Base-by-base conservation (phyloP, 1,140 invertebrate species). In the Drosophila punjabiensis region DNA sequence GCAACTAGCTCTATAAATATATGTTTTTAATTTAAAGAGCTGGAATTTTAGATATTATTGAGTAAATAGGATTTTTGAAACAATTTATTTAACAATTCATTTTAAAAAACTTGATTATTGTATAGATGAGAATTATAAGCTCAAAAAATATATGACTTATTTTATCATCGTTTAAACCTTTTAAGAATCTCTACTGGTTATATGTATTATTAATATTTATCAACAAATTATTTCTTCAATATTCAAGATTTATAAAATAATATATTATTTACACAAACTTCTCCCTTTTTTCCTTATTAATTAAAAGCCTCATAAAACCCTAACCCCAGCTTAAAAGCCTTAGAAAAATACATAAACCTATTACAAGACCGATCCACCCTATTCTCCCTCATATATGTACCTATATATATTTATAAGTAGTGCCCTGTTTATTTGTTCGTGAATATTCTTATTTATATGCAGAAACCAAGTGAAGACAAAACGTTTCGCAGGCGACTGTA, bases 391-490 rank as follows among this genome's bases (percentile, higher is more conserved):
- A 18, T 30, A n/a, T n/a, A n/a, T 30, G 32, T 43, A 43, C 33
- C 33, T 28, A 58, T 2, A 11, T n/a, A 61, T n/a, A 11, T n/a
- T 11, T 52, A 30, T 28, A 28, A 30, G 16, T 52, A 52, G 24
- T 30, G 24, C 35, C 30, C 32, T 62, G 37, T 63, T 48, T 83
- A 74, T 64, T 52, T 76, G 70, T 82, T n/a, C 76, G 78, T 68
- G 45, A 64, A 67, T 83, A 78, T 64, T 68, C 78, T 71, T 80
- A 84, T 87, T 86, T 86, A 73, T 79, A 83, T 83, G 80, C 82
- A 78, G 63, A 86, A 73, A 52, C 43, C 81, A 87, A 76, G 56
- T 59, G 63, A 78, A 79, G 76, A 79, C 79, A 88, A 79, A 82
- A 88, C 79, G 82, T 65, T 66, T 86, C 79, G 70, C 81, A 71